Base-by-base conservation (phyloP, 2,888 invertebrate genomes). In the Noctua comes region DNA sequence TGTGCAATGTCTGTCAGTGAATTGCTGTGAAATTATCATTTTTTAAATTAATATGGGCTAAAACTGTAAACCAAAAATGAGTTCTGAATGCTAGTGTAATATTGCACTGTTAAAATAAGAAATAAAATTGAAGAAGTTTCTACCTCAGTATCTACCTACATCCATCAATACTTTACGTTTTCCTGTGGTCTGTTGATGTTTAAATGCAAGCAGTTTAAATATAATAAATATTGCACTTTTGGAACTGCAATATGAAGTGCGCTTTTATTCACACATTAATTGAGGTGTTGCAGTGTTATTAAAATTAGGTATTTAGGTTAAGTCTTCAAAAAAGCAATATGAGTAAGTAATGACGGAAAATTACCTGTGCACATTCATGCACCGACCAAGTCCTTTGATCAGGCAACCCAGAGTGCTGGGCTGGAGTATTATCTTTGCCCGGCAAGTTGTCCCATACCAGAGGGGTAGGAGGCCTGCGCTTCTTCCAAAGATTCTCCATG, bases 401-500 rank as follows among this genome's bases (percentile, higher is more conserved):
- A 76, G 97, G 97, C 81, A 98, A 92, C 0, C 97, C 97, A 0
- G 96, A 92, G 85, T 97, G 97, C 70, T 94, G 93, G 21, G 93
- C 91, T 7, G 95, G 94, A 27, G 96, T 76, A 2, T 90, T 95
- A 86, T 97, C 97, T 91, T 97, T 96, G 71, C 97, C 97, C 0
- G 97, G 97, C 73, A 98, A 96, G 78, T 97, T 97, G 66, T 97
- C 97, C 98, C 98, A 98, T 65, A 97, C 96, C 68, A 99, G 94
- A 0, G 99, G 99, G 3, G 97, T 97, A 0, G 99, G 99, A 0
- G 98, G 97, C 88, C 98, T 97, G 48, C 99, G 97, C 79, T 98
- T 98, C 95, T 99, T 98, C 99, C 99, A 99, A 75, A 99, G 96
- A 93, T 99, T 98, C 88, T 98, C 98, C 99, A 99, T 99, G 5